These are phyloP conservation scores for Odontocerum albicorne DNA, from an alignment of 2,888 invertebrate genomes.

Conservation along the genomic window DNA sequence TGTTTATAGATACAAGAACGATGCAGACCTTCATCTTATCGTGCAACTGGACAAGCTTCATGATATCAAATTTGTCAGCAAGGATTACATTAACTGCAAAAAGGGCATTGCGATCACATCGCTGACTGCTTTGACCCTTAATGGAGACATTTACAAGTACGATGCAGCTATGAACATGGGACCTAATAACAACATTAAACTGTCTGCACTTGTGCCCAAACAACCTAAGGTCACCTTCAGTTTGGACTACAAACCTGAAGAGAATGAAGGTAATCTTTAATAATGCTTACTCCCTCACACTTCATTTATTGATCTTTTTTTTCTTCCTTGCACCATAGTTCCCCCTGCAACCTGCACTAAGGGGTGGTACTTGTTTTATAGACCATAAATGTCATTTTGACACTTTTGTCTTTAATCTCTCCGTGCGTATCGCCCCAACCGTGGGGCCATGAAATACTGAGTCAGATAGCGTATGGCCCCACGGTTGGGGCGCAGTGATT, in stretches of 20 bases:
- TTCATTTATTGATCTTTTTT: too few relatives aligned
- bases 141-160: conserved; percentile 56
- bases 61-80: conserved; percentile 54
- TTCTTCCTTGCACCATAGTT: too few relatives aligned
- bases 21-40: conserved; percentile 47
- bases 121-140: too few relatives aligned
- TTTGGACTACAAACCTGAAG: conserved; percentile 47
- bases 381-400: too few relatives aligned
- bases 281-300: neutral
- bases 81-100: conserved; percentile 43
- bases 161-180: conserved; percentile 48
- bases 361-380: too few relatives aligned
- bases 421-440: too few relatives aligned
- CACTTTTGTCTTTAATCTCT: too few relatives aligned
- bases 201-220: conserved; percentile 51
- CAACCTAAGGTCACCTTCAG: conserved; percentile 52
- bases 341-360: too few relatives aligned
- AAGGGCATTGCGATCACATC: too few relatives aligned
- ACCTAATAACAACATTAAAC: conserved; percentile 46
- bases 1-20: conserved; percentile 22
- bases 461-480: too few relatives aligned
- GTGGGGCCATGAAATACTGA: too few relatives aligned
- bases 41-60: conserved; percentile 62
- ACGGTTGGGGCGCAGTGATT: too few relatives aligned
- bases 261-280: conserved; percentile 45